phyloP scores from a whole-genome alignment of 1,140 invertebrate genomes.

The Daktulosphaira vitifoliae region DNA sequence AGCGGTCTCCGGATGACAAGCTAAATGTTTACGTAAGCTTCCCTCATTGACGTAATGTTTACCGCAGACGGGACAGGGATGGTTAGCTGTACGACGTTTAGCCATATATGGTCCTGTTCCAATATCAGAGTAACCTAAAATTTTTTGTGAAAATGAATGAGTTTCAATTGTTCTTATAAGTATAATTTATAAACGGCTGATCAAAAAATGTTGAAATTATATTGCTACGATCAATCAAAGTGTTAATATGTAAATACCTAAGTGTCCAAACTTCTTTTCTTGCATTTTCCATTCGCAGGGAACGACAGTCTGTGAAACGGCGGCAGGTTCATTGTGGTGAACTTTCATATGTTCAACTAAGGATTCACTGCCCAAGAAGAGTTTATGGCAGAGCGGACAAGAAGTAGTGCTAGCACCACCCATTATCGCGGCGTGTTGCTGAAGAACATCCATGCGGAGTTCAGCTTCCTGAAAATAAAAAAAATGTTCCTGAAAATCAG shows the following conservation, averaged over 20 bases:
- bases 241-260: too few relatives aligned
- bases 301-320: conserved; percentile 54
- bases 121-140: conserved; percentile 4
- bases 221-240: too few relatives aligned
- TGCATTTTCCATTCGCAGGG: neutral
- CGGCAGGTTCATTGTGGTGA: conserved; percentile 85
- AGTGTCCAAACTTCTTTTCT: too few relatives aligned
- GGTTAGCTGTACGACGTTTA: conserved; percentile 83
- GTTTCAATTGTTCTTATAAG: too few relatives aligned
- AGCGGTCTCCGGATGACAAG: conserved; percentile 82
- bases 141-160: too few relatives aligned
- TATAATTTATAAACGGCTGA: too few relatives aligned
- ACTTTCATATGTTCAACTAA: conserved; percentile 93
- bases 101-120: conserved; percentile 56
- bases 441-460: conserved; percentile 74
- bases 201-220: too few relatives aligned
- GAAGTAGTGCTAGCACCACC: conserved; percentile 54
- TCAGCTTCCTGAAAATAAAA: conserved; percentile 59
- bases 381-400: conserved; percentile 86
- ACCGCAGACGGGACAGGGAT: conserved; percentile 87
- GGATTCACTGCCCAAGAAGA: conserved; percentile 81
- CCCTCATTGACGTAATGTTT: conserved; percentile 93
- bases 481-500: conserved; percentile 33
- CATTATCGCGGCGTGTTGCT: conserved; percentile 85
- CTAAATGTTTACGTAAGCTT: conserved; percentile 80